Evolutionary conservation across 2,113 vertebrate species (phyloP).

Genomic region (Chaenogobius annularis): DNA sequence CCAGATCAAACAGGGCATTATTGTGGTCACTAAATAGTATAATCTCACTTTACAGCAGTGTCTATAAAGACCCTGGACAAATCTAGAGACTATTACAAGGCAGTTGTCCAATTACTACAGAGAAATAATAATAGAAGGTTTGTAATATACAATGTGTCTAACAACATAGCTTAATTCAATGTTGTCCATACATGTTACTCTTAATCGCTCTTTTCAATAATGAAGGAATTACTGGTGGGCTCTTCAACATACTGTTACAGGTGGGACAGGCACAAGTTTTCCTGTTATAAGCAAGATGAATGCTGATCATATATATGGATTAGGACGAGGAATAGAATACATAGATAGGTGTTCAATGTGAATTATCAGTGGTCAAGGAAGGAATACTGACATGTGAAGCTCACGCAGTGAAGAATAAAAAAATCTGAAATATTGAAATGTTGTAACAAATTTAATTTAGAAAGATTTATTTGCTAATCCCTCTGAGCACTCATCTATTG

Average conservation of each 20-base stretch:
- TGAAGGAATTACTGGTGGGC: no score
- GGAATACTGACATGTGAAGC: slow-evolving; percentile 10
- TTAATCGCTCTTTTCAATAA: neutral
- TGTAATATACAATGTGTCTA: neutral
- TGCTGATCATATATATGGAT: neutral
- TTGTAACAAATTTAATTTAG: neutral
- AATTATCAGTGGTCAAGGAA: neutral
- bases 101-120: neutral
- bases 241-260: neutral
- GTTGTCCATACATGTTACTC: neutral
- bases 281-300: neutral
- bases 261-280: neutral
- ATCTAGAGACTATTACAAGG: neutral
- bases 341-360: neutral
- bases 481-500: slow-evolving; percentile 29
- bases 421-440: neutral
- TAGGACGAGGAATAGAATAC: no score
- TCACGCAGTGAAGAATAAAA: slow-evolving; percentile 22
- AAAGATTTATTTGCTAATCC: slow-evolving; percentile 24
- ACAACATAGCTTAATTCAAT: neutral
- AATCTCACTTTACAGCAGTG: slow-evolving; percentile 36
- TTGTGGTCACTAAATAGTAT: slow-evolving; percentile 58
- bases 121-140: neutral
- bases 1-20: slow-evolving; percentile 35
- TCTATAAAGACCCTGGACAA: slow-evolving; percentile 43